Percentiles rank a stretch among this genome's conserved stretches.
Evolutionary conservation across 2,797 vertebrate genomes (phyloP).

Genomic region (Mus minutoides): DNA sequence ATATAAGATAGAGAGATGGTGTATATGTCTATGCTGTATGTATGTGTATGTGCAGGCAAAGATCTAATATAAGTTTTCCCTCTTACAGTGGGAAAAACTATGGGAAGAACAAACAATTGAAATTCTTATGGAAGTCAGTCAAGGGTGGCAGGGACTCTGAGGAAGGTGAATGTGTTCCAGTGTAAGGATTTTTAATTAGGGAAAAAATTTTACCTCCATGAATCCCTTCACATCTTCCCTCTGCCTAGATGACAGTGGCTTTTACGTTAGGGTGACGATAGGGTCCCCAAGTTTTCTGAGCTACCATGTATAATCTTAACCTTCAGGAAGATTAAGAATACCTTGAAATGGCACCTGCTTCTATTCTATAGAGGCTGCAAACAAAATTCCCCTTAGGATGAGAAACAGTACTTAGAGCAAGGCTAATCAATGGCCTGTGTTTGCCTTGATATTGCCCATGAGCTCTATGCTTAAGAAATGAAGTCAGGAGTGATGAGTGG

Average conservation of each 20-base stretch:
- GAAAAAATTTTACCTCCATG: neutral
- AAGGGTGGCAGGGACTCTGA: neutral
- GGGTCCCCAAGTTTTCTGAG: neutral
- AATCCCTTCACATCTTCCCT: neutral
- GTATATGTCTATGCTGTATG: neutral
- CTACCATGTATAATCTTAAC: neutral
- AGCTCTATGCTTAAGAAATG: neutral
- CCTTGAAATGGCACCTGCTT: neutral
- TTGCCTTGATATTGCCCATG: neutral
- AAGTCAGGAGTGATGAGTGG: neutral
- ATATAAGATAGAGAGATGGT: neutral
- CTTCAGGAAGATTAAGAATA: neutral
- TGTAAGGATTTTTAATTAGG: neutral
- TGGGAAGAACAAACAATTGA: neutral
- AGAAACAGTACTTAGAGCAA: neutral
- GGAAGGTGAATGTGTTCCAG: neutral
- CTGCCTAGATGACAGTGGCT: neutral
- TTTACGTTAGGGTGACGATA: neutral
- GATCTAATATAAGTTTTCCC: neutral
- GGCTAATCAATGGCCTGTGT: neutral
- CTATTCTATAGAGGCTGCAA: neutral
- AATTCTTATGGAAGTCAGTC: neutral
- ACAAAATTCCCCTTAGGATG: neutral
- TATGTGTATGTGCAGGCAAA: neutral
- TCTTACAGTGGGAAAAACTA: neutral